Evolutionary conservation across 2,888 invertebrate genomes (phyloP).

Genomic region (Cataglyphis rosenhaueri): DNA sequence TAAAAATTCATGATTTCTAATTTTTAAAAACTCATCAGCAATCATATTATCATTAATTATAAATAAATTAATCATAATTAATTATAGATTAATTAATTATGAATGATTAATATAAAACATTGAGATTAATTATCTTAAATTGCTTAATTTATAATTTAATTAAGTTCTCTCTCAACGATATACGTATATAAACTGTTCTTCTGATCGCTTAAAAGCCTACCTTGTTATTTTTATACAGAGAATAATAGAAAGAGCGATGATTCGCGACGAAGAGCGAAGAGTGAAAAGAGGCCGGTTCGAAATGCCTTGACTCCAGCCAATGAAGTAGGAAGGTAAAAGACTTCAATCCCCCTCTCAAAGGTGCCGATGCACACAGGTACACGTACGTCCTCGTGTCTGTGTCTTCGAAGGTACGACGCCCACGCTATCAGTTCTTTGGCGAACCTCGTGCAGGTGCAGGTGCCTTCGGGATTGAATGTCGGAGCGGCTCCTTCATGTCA

Average conservation of each 20-base stretch:
- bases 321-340: constrained; percentile 72
- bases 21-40: not conserved
- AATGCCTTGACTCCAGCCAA: constrained; percentile 73
- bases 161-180: not conserved
- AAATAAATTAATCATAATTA: too few species aligned
- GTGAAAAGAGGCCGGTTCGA: constrained; percentile 68
- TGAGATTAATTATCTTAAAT: constrained; percentile 1
- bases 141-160: constrained; percentile 9
- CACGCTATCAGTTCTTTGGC: constrained; percentile 82
- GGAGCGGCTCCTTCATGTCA: not conserved
- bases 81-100: not conserved
- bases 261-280: constrained; percentile 39
- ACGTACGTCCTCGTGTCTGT: constrained; percentile 69
- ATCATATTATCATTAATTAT: too few species aligned
- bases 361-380: constrained; percentile 61
- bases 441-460: constrained; percentile 73
- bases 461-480: constrained; percentile 58
- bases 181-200: not conserved
- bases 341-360: constrained; percentile 75
- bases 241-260: constrained; percentile 57
- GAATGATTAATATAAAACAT: not conserved
- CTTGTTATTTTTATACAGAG: not conserved
- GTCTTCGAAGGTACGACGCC: constrained; percentile 79
- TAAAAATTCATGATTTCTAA: not conserved
- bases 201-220: not conserved